Evolutionary conservation across 2,888 invertebrate genomes (phyloP), one percentile per base, ranked within the genome.

Genomic region (Venustoraphidia nigricollis): DNA sequence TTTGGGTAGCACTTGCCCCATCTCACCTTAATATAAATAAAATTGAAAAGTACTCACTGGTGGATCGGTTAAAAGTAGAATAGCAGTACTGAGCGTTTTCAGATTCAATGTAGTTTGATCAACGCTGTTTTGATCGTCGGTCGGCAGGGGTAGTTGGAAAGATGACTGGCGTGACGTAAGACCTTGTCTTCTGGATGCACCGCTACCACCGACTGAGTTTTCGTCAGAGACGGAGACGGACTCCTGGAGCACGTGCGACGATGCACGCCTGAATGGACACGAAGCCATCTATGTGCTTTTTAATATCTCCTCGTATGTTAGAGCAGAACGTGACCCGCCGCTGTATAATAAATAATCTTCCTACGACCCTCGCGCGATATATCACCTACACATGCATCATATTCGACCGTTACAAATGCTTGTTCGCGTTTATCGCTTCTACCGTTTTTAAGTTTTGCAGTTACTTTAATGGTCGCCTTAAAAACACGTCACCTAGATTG

Each of bases 51-150:
- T 39, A 72, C 80, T 75, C 72, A 89, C 88, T 73, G 86, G 79
- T 49, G 89, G 89, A 41, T 85, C 81, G 36, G 88, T 89, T 53
- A 90, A 70, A 52, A 87, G 72, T 58, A 83, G 79, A 55, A 90
- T 77, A 37, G 89, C 89, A 60, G 85, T 81, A 60, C 83, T 84
- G 57, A 90, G 70, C 62, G 87, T 82, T 64, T 83, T 86, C 63
- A 89, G 65, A 55, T 83, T 84, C 53, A 85, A 69, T 2, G 82
- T 80, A 59, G 77, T 77, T 53, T 71, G 72, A 53, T 76, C 76
- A 38, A 73, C 75, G 46, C 58, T 55, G 17, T 36, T 60, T 34
- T 17, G 42, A 10, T 56, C 37, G 63, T 51, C 37, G 62, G 58
- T n/a, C 64, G 61, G 17, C 34, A 42, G 9, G 10, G 74, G 66